Percentiles rank a stretch among this genome's conserved stretches.
Conservation (phyloP, 2,888 invertebrate species). For the Tyria jacobaeae region DNA sequence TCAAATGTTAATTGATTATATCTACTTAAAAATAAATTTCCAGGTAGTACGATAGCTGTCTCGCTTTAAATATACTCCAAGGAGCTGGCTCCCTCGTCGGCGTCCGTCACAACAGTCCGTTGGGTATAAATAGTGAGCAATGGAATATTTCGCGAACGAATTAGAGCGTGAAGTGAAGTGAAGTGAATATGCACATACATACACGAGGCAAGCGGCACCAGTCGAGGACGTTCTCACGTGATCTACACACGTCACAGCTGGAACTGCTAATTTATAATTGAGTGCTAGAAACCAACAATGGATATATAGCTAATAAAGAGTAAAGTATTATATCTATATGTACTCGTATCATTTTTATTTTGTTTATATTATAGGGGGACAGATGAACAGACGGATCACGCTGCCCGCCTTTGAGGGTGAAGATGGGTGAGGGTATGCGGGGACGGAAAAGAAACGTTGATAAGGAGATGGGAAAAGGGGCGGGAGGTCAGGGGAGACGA, state of each 20-base stretch:
- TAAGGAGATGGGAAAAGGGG: no score
- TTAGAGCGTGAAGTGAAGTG: slow-evolving; percentile 17
- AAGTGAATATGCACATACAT: no score
- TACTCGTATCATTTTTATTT: no score
- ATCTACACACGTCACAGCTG: not conserved
- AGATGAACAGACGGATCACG: no score
- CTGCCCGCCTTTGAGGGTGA: no score
- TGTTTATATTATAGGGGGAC: no score
- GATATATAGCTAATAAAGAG: no score
- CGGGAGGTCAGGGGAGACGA: no score
- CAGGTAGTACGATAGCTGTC: not conserved
- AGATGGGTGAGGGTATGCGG: no score
- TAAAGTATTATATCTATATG: not conserved
- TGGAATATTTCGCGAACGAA: slow-evolving; percentile 16
- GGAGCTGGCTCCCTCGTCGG: not conserved
- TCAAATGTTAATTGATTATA: slow-evolving; percentile 7
- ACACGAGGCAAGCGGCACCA: slow-evolving; percentile 1
- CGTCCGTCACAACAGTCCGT: slow-evolving; percentile 1
- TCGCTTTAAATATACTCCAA: not conserved
- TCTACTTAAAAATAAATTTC: slow-evolving; percentile 1
- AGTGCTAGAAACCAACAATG: not conserved
- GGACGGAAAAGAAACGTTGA: no score
- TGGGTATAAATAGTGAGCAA: slow-evolving; percentile 12
- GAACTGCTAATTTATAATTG: not conserved
- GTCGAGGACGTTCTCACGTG: slow-evolving; percentile 6